A percentile compares a stretch with the other conserved stretches of the same genome.
phyloP scores from a whole-genome alignment of 2,888 invertebrate species.

The Catocala nupta region DNA sequence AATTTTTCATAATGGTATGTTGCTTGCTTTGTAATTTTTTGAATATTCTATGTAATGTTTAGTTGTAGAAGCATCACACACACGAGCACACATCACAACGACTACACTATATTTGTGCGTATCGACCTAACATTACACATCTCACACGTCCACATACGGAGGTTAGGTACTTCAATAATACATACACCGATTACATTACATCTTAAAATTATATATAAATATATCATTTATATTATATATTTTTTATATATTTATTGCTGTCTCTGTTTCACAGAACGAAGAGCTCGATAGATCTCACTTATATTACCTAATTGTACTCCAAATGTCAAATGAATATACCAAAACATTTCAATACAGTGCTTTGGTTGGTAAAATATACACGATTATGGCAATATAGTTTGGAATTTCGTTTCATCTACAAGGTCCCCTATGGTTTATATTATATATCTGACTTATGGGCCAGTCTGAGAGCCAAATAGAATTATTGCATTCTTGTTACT shows the following conservation, averaged over 20 bases:
- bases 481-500: background rate
- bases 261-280: slow-evolving; percentile 83
- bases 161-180: slow-evolving; percentile 50
- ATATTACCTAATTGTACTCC: slow-evolving; percentile 70
- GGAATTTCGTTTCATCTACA: slow-evolving; percentile 51
- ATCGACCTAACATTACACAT: slow-evolving; percentile 76
- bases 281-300: slow-evolving; percentile 82
- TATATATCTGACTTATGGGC: slow-evolving; percentile 29
- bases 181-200: slow-evolving; percentile 61
- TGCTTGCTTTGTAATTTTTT: background rate
- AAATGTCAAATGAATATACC: slow-evolving; percentile 42
- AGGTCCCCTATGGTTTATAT: slow-evolving; percentile 62
- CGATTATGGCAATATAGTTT: slow-evolving; percentile 54
- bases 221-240: slow-evolving; percentile 51
- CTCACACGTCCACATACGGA: slow-evolving; percentile 64
- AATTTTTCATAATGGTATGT: too few species aligned
- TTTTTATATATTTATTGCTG: slow-evolving; percentile 79
- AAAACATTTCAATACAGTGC: slow-evolving; percentile 47
- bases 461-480: slow-evolving; percentile 40
- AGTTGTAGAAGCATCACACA: slow-evolving; percentile 48
- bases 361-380: slow-evolving; percentile 60
- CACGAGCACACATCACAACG: slow-evolving; percentile 61
- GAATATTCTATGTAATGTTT: slow-evolving; percentile 33
- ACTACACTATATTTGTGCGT: slow-evolving; percentile 86
- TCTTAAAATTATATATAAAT: slow-evolving; percentile 55